phyloP scores from a whole-genome alignment of 2,113 vertebrate species.

The Ammodytes marinus region DNA sequence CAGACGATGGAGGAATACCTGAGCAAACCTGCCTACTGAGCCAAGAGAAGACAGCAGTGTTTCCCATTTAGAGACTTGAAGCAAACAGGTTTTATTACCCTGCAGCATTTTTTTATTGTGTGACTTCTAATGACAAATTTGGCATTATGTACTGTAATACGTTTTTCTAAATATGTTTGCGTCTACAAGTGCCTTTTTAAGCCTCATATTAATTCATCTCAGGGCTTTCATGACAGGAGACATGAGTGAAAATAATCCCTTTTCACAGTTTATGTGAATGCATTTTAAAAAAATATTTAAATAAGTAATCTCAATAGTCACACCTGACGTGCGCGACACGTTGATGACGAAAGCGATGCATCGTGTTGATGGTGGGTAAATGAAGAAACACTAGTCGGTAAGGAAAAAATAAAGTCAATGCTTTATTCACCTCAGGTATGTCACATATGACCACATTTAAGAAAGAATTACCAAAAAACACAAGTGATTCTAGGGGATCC shows the following conservation, averaged over 20 bases:
- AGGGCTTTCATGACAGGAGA: conserved; percentile 12
- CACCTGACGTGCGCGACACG: not conserved
- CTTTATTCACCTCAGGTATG: conserved; percentile 85
- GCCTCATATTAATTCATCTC: conserved; percentile 25
- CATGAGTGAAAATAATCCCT: not conserved
- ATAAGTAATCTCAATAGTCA: not conserved
- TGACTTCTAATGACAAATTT: conserved; percentile 3
- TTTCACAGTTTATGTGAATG: not conserved
- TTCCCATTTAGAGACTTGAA: conserved; percentile 13
- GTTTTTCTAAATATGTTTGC: conserved; percentile 8
- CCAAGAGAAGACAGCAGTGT: not conserved
- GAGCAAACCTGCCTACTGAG: conserved; percentile 91
- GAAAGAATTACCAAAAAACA: conserved; percentile 75
- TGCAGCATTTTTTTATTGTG: not conserved
- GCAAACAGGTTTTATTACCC: not conserved
- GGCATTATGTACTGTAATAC: not conserved
- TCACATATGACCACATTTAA: conserved; percentile 83
- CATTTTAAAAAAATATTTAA: not conserved
- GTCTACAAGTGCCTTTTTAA: conserved; percentile 35
- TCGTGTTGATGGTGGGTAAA: conserved; percentile 47
- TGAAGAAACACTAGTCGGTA: conserved; percentile 77
- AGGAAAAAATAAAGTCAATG: conserved; percentile 86
- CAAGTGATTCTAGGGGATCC: conserved; percentile 64
- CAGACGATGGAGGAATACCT: conserved; percentile 97
- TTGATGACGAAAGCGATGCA: not conserved